A percentile compares a stretch with the other conserved stretches of the same genome.
These are phyloP conservation scores for Campylorhamphus procurvoides DNA, from an alignment of 2,113 vertebrate species.

Conservation along the genomic window DNA sequence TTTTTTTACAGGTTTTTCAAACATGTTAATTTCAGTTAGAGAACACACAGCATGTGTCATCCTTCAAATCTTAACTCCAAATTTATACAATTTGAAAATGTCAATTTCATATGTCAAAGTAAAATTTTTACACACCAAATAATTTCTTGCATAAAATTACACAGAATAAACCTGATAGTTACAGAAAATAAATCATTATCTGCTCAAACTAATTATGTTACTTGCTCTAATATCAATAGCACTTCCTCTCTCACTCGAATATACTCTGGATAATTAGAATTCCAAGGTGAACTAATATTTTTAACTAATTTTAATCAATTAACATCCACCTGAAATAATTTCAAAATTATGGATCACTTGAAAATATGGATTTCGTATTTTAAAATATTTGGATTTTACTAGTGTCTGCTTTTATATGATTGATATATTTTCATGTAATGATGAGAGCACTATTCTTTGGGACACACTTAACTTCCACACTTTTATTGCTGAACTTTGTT, in stretches of 20 bases:
- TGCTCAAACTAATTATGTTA: neutral
- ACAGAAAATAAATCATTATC: neutral
- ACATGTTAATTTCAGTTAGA: neutral
- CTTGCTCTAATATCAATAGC: neutral
- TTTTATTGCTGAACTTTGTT: neutral
- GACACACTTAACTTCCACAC: neutral
- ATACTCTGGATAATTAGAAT: neutral
- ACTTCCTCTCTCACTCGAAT: neutral
- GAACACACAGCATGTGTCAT: neutral
- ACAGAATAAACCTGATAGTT: neutral
- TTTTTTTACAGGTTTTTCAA: neutral
- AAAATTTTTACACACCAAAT: neutral
- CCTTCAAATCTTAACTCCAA: neutral
- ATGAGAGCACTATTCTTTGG: neutral
- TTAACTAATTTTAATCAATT: neutral
- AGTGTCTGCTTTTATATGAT: neutral
- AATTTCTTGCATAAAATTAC: neutral
- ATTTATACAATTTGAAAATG: neutral
- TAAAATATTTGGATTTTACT: neutral
- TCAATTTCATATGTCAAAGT: neutral
- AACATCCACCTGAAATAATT: neutral
- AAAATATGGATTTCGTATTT: neutral
- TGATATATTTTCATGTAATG: neutral
- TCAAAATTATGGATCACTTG: neutral
- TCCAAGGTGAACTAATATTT: neutral